These are phyloP conservation scores for Xylota sylvarum DNA, from an alignment of 2,888 invertebrate species.

Conservation along the genomic window DNA sequence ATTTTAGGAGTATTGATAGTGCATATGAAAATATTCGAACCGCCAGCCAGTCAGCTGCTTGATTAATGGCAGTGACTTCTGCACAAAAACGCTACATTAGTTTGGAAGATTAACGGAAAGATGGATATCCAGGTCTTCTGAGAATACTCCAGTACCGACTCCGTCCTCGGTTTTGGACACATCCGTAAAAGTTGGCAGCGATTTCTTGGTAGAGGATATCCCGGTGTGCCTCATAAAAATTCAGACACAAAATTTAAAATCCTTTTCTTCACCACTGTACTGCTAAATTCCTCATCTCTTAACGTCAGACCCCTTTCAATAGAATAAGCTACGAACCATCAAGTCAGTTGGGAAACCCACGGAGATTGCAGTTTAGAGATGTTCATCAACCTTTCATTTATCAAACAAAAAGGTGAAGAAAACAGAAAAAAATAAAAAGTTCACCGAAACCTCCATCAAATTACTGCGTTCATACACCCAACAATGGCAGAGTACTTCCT, in stretches of 20 bases:
- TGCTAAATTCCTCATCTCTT: not conserved
- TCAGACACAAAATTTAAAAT: not conserved
- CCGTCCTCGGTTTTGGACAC: too few species aligned
- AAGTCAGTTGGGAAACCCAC: constrained; percentile 25
- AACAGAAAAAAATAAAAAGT: constrained; percentile 31
- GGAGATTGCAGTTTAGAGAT: constrained; percentile 56
- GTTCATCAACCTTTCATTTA: constrained; percentile 63
- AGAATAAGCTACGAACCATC: not conserved
- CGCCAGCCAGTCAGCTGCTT: too few species aligned
- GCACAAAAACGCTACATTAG: too few species aligned
- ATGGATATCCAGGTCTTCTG: too few species aligned
- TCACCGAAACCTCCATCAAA: constrained; percentile 64
- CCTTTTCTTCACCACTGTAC: constrained; percentile 19
- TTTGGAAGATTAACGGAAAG: too few species aligned
- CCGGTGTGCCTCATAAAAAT: not conserved
- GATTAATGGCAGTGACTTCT: too few species aligned
- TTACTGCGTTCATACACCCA: constrained; percentile 66
- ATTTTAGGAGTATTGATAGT: too few species aligned
- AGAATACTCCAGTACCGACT: too few species aligned
- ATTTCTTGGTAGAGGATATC: too few species aligned
- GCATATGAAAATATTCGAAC: too few species aligned
- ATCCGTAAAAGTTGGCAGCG: too few species aligned
- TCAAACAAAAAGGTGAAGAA: constrained; percentile 46
- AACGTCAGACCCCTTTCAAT: constrained; percentile 5
- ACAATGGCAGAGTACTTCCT: constrained; percentile 74